phyloP scores from a whole-genome alignment of 1,140 invertebrate genomes.

The Brachionus koreanus region DNA sequence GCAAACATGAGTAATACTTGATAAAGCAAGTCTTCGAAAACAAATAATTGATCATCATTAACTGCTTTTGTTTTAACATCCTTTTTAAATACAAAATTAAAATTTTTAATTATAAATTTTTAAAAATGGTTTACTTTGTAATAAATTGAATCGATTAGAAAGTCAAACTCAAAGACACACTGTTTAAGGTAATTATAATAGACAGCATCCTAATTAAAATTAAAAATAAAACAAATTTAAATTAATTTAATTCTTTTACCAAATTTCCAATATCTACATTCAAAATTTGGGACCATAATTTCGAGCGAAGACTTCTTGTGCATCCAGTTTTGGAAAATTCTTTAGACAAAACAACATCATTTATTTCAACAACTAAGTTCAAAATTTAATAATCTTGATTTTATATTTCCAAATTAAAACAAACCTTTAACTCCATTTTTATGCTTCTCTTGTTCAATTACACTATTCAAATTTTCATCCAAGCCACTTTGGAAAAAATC shows the following conservation, averaged over 20 bases:
- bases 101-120: neutral
- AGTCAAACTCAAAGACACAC: conserved; percentile 78
- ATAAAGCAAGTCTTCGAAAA: conserved; percentile 90
- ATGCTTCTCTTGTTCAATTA: conserved; percentile 56
- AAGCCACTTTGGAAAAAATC: conserved; percentile 57
- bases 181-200: conserved; percentile 78
- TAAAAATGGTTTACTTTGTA: conserved; percentile 67
- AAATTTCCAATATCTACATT: conserved; percentile 66
- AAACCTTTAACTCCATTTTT: conserved; percentile 50
- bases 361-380: conserved; percentile 52
- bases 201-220: conserved; percentile 68
- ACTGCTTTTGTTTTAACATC: conserved; percentile 90
- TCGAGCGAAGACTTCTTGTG: conserved; percentile 70
- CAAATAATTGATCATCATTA: conserved; percentile 95
- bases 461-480: conserved; percentile 55
- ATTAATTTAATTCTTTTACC: conserved; percentile 48
- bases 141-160: conserved; percentile 85
- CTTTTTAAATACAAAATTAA: conserved; percentile 48
- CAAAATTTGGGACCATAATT: conserved; percentile 75
- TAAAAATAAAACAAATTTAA: conserved; percentile 18
- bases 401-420: neutral
- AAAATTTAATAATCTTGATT: conserved; percentile 28
- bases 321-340: conserved; percentile 81
- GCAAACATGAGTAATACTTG: conserved; percentile 91
- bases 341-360: conserved; percentile 56